These are phyloP conservation scores for Chrysina gloriosa DNA, from an alignment of 2,888 invertebrate species.

Conservation along the genomic window DNA sequence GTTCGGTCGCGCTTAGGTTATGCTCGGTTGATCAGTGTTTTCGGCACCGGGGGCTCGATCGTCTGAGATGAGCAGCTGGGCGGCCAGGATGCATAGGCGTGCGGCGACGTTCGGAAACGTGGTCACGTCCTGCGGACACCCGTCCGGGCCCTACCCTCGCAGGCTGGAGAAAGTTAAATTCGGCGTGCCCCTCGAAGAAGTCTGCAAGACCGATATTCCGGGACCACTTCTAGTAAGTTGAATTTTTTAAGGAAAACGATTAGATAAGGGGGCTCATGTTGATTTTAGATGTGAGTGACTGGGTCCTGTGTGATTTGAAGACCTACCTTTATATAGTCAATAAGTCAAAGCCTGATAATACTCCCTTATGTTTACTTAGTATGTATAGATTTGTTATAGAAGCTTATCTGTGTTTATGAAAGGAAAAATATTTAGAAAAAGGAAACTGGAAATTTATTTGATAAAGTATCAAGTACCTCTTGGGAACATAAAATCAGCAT, in stretches of 20 bases:
- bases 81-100: constrained; percentile 90
- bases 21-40: constrained; percentile 56
- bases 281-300: neutral
- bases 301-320: no score
- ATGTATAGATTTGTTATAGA: no score
- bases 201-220: constrained; percentile 95
- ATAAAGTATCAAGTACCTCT: neutral
- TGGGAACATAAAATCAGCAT: no score
- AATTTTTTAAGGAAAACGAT: neutral
- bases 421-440: no score
- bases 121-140: constrained; percentile 91
- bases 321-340: neutral
- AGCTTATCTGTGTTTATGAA: no score
- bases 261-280: neutral
- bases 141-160: constrained; percentile 83
- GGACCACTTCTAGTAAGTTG: constrained; percentile 86
- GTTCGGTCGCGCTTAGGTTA: constrained; percentile 56
- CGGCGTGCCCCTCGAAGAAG: constrained; percentile 90
- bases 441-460: no score
- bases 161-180: constrained; percentile 94
- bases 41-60: constrained; percentile 45
- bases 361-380: no score
- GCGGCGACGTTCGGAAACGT: constrained; percentile 92
- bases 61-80: constrained; percentile 87
- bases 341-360: neutral